These are phyloP conservation scores for Ciona savignyi DNA, from an alignment of 23 tunicate species.

Conservation along the genomic window DNA sequence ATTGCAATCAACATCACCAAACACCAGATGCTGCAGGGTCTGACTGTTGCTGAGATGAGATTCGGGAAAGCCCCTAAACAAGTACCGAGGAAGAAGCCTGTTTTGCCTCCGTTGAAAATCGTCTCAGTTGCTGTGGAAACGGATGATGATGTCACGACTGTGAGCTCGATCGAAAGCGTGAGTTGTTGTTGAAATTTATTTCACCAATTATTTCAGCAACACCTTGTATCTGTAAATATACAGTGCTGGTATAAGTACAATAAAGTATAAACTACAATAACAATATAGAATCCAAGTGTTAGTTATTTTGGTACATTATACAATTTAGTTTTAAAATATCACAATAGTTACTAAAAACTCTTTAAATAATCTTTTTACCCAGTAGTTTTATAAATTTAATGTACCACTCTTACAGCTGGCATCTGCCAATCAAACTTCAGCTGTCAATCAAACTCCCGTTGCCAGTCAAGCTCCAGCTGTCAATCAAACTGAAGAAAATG, in stretches of 20 bases:
- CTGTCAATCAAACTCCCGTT: not conserved
- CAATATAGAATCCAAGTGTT: too few species aligned
- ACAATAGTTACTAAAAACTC: too few species aligned
- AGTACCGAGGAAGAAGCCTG: not conserved
- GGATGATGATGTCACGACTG: slow-evolving; percentile 24
- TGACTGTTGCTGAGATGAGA: slow-evolving; percentile 69
- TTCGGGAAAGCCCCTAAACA: slow-evolving; percentile 18
- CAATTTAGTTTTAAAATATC: too few species aligned
- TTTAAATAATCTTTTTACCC: too few species aligned
- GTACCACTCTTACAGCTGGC: too few species aligned
- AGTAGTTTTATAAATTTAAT: too few species aligned
- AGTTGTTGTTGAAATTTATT: not conserved
- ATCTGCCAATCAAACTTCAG: not conserved
- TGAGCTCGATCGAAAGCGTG: slow-evolving; percentile 14
- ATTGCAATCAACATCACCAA: slow-evolving; percentile 39
- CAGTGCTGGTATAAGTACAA: too few species aligned
- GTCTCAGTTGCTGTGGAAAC: not conserved
- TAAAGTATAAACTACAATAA: too few species aligned
- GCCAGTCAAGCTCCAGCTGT: not conserved
- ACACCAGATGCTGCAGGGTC: slow-evolving; percentile 51
- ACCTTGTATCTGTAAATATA: too few species aligned
- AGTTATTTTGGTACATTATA: too few species aligned
- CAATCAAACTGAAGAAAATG: too few species aligned
- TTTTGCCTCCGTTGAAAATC: not conserved
- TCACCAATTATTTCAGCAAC: too few species aligned